Conservation (phyloP, 2,113 vertebrate genomes). For the Lontra canadensis region DNA sequence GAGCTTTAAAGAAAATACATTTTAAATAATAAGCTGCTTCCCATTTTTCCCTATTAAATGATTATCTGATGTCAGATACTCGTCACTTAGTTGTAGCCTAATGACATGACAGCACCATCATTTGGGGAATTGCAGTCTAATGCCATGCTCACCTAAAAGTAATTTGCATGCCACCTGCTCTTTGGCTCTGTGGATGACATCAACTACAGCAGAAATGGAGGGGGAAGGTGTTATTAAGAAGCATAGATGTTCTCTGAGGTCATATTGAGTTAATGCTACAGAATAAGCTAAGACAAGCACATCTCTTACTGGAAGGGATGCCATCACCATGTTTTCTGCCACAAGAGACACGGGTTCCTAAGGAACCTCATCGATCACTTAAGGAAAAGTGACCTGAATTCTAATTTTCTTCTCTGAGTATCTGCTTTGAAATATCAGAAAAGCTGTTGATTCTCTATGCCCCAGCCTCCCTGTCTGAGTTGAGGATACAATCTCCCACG, state of each 20-base stretch:
- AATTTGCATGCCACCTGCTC: constrained; percentile 67
- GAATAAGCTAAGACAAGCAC: constrained; percentile 5
- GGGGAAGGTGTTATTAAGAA: constrained; percentile 49
- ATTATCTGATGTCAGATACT: constrained; percentile 73
- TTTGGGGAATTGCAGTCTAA: constrained; percentile 57
- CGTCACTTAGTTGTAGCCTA: constrained; percentile 52
- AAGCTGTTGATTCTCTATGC: constrained; percentile 41
- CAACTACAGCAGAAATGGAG: background rate
- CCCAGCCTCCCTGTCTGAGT: background rate
- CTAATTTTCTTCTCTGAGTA: constrained; percentile 46
- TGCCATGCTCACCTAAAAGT: constrained; percentile 10
- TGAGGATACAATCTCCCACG: background rate
- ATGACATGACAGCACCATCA: constrained; percentile 47
- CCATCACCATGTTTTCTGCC: constrained; percentile 6
- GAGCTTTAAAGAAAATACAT: constrained; percentile 40
- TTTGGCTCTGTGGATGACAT: constrained; percentile 59
- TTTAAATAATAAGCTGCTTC: constrained; percentile 64
- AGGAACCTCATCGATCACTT: constrained; percentile 38
- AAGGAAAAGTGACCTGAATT: constrained; percentile 46
- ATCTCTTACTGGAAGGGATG: constrained; percentile 23
- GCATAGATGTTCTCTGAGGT: constrained; percentile 38
- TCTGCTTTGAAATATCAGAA: constrained; percentile 43
- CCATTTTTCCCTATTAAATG: constrained; percentile 74
- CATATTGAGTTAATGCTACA: background rate
- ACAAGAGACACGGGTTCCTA: constrained; percentile 7